A percentile compares a stretch with the other conserved stretches of the same genome.
Evolutionary conservation across 1,140 invertebrate species (phyloP).

Genomic region (Araneus ventricosus): DNA sequence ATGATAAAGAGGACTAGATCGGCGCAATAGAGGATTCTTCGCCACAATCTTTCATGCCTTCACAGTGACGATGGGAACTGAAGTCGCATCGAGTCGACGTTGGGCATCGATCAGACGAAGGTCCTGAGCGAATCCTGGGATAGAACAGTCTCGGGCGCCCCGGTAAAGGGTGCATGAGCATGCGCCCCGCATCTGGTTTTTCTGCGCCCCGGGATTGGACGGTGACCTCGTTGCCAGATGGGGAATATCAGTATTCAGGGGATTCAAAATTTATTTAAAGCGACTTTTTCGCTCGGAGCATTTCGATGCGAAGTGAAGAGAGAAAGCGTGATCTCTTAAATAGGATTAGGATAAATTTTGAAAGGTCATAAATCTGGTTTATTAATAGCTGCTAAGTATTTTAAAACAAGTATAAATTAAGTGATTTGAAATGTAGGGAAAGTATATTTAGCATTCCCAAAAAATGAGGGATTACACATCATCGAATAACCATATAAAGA

Average conservation of each 20-base stretch:
- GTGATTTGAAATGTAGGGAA: no score
- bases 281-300: no score
- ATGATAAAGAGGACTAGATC: neutral
- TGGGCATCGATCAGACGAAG: conserved; percentile 48
- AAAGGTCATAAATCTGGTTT: no score
- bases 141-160: conserved; percentile 39
- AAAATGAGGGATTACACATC: no score
- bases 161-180: conserved; percentile 36
- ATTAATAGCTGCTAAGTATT: no score
- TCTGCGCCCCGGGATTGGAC: conserved; percentile 10
- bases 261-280: conserved; percentile 46
- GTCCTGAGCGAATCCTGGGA: conserved; percentile 23
- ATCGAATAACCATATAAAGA: no score
- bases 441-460: no score
- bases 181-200: conserved; percentile 3
- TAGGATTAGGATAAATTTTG: no score
- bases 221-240: conserved; percentile 4
- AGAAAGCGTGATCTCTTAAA: no score
- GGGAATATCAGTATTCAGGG: neutral
- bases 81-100: neutral
- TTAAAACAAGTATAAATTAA: no score
- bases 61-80: neutral
- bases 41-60: neutral
- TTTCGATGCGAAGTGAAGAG: no score
- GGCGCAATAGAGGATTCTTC: neutral